Evolutionary conservation across 2,797 vertebrate species (phyloP), one percentile per base, ranked within the genome.

Genomic region (Nyctalus aviator): DNA sequence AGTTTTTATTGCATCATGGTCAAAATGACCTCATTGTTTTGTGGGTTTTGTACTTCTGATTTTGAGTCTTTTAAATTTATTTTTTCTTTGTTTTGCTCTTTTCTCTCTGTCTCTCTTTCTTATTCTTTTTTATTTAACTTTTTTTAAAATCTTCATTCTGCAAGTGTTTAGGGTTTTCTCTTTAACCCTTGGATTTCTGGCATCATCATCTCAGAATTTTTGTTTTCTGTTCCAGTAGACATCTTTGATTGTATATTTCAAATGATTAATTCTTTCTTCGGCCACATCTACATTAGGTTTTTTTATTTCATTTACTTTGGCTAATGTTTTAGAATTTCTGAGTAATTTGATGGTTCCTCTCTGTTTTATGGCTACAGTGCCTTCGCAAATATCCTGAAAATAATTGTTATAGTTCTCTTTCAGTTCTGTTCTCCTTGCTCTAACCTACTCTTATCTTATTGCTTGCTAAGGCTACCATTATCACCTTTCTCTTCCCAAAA

Each of bases 301-400:
- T 91, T 91, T 72, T 27, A 72, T 23, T 88, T 50, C 44, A 71
- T 55, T 84, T 88, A 57, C n/a, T 48, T 78, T 57, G 72, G 64
- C 25, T 37, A 85, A 35, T 14, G 23, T 59, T 82, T 87, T 32
- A 0, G 55, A 59, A 35, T 89, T 85, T 93, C 57, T 68, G 32
- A 75, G 27, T 93, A 35, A 90, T 69, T 85, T 50, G 41, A 68
- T 59, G 5, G 13, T 18, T 84, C 32, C 6, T 89, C 25, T 84
- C 37, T 89, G 21, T 69, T 89, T 89, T 73, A 50, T 69, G 27
- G 50, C 68, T 69, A 35, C 35, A 37, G 6, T 27, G 25, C 48
- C 25, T 59, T 81, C 30, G 20, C 50, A 69, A 85, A 50, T 85
- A 35, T 44, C 23, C 68, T 76, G 27, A 27, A 75, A 44, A 77